Percentiles rank a stretch among this genome's conserved stretches.
These are phyloP conservation scores for Sorex araneus DNA, from an alignment of 2,113 vertebrate species.

Conservation along the genomic window DNA sequence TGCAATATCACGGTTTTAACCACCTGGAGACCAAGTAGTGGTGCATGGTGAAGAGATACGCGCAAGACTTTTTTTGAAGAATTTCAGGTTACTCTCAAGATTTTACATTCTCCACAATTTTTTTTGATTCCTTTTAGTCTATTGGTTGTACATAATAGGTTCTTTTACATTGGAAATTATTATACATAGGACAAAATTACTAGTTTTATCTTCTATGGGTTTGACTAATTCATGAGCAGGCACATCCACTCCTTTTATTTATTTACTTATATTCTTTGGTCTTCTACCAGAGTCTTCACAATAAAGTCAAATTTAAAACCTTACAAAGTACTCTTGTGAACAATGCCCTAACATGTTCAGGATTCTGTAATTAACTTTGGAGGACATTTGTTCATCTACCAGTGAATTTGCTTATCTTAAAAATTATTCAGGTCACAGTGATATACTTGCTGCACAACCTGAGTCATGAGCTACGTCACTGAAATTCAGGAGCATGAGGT, in stretches of 20 bases:
- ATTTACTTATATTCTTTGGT: neutral
- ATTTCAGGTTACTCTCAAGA: neutral
- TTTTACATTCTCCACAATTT: slow-evolving; percentile 11
- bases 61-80: neutral
- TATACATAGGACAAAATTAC: neutral
- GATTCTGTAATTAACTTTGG: slow-evolving; percentile 42
- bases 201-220: neutral
- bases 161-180: slow-evolving; percentile 8
- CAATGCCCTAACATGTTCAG: neutral
- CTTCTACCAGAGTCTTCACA: neutral
- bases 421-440: slow-evolving; percentile 14
- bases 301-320: neutral
- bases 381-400: slow-evolving; percentile 10
- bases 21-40: neutral
- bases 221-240: neutral
- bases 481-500: neutral
- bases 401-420: slow-evolving; percentile 25
- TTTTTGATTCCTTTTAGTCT: neutral
- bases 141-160: neutral
- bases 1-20: neutral
- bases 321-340: neutral
- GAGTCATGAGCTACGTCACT: neutral
- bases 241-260: neutral
- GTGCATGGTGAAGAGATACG: neutral
- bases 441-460: neutral